Conservation (phyloP, 2,888 invertebrate species). For the Cerastis rubricosa region DNA sequence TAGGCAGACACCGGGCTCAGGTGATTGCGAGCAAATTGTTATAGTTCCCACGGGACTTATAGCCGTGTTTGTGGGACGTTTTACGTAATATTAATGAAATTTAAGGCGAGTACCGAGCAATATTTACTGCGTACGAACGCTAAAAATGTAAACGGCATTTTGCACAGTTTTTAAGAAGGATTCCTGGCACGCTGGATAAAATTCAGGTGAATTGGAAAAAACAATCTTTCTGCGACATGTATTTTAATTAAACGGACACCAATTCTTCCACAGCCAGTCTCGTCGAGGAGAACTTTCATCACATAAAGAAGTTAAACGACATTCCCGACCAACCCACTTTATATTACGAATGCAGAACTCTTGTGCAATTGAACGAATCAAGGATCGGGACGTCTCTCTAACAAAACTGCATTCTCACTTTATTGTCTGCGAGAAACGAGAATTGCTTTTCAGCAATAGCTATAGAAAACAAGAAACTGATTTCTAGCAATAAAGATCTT, state of each 20-base stretch:
- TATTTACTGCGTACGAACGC: conserved; percentile 39
- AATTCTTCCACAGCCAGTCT: conserved; percentile 52
- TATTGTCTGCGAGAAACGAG: conserved; percentile 63
- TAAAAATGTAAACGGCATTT: conserved; percentile 38
- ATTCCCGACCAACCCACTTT: conserved; percentile 71
- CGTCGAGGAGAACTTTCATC: conserved; percentile 68
- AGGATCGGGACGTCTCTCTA: conserved; percentile 69
- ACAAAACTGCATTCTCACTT: conserved; percentile 70
- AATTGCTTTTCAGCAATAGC: conserved; percentile 49
- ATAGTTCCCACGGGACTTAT: conserved; percentile 83
- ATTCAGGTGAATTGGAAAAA: conserved; percentile 37
- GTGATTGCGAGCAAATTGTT: conserved; percentile 83
- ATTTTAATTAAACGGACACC: conserved; percentile 60
- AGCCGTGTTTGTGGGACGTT: conserved; percentile 69
- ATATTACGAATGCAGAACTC: conserved; percentile 76
- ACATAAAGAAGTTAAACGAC: conserved; percentile 77
- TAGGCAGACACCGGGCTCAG: conserved; percentile 72
- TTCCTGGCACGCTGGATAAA: conserved; percentile 17
- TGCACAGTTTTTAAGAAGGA: conserved; percentile 35
- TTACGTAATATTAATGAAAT: conserved; percentile 70
- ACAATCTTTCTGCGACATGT: conserved; percentile 37
- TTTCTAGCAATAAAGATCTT: conserved; percentile 57
- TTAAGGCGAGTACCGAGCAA: conserved; percentile 52
- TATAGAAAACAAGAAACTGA: conserved; percentile 50
- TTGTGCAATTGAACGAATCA: conserved; percentile 70